A percentile compares a stretch with the other conserved stretches of the same genome.
Conservation (phyloP, 1,140 invertebrate genomes). For the Drosophila micromelanica region DNA sequence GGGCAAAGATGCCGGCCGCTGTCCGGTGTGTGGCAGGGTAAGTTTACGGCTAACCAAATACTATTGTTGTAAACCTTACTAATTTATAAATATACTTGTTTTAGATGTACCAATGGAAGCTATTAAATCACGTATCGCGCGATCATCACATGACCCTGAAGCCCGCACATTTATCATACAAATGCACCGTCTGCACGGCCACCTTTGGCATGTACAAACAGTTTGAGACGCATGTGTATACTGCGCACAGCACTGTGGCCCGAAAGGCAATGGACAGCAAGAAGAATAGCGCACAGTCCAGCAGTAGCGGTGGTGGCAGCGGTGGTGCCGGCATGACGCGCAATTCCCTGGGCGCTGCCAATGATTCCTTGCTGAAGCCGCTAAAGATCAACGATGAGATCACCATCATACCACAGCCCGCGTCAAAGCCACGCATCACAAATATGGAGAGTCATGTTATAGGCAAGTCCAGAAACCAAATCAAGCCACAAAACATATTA, state of each 20-base stretch:
- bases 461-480: conserved; percentile 52
- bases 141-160: conserved; percentile 96
- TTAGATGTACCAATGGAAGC: conserved; percentile 96
- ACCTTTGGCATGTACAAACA: conserved; percentile 98
- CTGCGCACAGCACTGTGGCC: conserved; percentile 94
- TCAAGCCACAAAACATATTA: background rate
- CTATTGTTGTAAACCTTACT: too few species aligned
- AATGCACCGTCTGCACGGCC: conserved; percentile 96
- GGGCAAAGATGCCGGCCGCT: conserved; percentile 96
- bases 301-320: conserved; percentile 26
- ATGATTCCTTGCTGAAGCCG: conserved; percentile 91
- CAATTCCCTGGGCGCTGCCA: conserved; percentile 66
- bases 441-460: conserved; percentile 84
- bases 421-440: conserved; percentile 84
- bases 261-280: conserved; percentile 92
- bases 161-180: conserved; percentile 96
- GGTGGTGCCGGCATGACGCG: conserved; percentile 45
- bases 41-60: conserved; percentile 61
- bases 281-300: conserved; percentile 84
- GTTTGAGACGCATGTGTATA: conserved; percentile 97
- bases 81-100: conserved; percentile 48
- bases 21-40: conserved; percentile 96
- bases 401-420: conserved; percentile 95
- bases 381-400: conserved; percentile 96
- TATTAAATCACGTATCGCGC: conserved; percentile 94